Conservation (phyloP, 2,797 vertebrate species). For the Microctenopoma stevenorrisi region DNA sequence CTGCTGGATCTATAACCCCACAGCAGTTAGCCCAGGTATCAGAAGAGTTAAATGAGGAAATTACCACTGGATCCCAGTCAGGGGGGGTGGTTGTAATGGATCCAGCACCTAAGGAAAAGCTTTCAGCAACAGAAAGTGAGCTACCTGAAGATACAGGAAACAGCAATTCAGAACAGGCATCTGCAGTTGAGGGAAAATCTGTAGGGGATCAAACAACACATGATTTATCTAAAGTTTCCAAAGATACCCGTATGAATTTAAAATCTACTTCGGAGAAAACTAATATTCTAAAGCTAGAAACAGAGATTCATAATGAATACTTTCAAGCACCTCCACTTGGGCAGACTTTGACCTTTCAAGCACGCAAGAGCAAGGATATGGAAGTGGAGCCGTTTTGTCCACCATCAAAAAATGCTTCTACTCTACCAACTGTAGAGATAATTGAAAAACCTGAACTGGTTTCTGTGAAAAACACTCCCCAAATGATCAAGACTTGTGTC, state of each 20-base stretch:
- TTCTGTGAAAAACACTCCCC: conserved; percentile 28
- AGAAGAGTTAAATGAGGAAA: conserved; percentile 42
- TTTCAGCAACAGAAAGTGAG: conserved; percentile 37
- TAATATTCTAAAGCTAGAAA: conserved; percentile 77
- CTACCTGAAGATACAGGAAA: conserved; percentile 12
- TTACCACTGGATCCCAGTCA: conserved; percentile 32
- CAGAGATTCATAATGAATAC: conserved; percentile 77
- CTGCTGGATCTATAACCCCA: conserved; percentile 37
- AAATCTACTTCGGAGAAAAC: conserved; percentile 70
- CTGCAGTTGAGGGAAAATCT: conserved; percentile 37
- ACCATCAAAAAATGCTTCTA: conserved; percentile 11
- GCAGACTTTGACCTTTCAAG: conserved; percentile 69
- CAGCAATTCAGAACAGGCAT: conserved; percentile 13
- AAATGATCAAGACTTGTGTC: conserved; percentile 23
- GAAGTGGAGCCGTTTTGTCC: conserved; percentile 32
- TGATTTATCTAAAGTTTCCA: conserved; percentile 26
- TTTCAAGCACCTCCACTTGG: conserved; percentile 80
- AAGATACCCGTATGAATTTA: conserved; percentile 57
- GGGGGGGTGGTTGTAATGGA: conserved; percentile 16
- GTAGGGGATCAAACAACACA: conserved; percentile 14
- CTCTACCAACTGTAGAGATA: conserved; percentile 22
- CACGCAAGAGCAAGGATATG: conserved; percentile 49
- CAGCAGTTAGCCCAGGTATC: conserved; percentile 47
- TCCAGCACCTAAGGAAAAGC: conserved; percentile 17
- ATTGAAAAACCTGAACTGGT: conserved; percentile 33